Conservation (phyloP, 2,797 vertebrate genomes). For the Geotrypetes seraphini region DNA sequence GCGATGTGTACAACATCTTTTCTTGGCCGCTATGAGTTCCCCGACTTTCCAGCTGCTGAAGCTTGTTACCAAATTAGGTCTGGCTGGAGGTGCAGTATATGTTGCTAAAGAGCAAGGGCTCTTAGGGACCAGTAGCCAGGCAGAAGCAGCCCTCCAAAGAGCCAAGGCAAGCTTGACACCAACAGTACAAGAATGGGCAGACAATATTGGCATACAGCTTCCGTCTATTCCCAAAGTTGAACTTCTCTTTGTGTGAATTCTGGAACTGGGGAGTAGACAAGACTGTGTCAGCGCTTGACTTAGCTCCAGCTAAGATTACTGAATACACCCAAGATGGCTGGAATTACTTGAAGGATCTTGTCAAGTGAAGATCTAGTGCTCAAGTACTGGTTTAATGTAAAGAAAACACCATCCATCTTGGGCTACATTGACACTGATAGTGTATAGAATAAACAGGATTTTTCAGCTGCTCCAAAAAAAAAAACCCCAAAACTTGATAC, state of each 20-base stretch:
- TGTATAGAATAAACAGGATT: too few relatives aligned
- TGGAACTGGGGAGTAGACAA: slow-evolving; percentile 86
- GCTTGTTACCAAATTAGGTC: slow-evolving; percentile 69
- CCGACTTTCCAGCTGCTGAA: slow-evolving; percentile 2
- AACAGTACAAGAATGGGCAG: slow-evolving; percentile 73
- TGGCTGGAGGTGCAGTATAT: slow-evolving; percentile 81
- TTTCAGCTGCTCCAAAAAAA: too few relatives aligned
- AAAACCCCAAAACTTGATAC: too few relatives aligned
- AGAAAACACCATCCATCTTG: too few relatives aligned
- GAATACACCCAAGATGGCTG: too few relatives aligned
- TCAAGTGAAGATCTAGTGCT: too few relatives aligned
- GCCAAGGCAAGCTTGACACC: slow-evolving; percentile 67
- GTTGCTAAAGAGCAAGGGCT: slow-evolving; percentile 75
- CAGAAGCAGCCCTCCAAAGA: slow-evolving; percentile 64
- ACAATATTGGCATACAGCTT: slow-evolving; percentile 77
- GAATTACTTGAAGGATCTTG: too few relatives aligned
- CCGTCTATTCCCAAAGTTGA: slow-evolving; percentile 70
- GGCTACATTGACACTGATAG: too few relatives aligned
- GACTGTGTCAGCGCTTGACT: slow-evolving; percentile 69
- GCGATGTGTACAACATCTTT: not conserved
- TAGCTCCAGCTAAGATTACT: slow-evolving; percentile 67
- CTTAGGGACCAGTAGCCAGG: slow-evolving; percentile 63
- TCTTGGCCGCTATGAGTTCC: not conserved
- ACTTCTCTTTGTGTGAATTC: slow-evolving; percentile 62
- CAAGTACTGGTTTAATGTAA: too few relatives aligned